These are phyloP conservation scores for Thumatha senex DNA, from an alignment of 2,888 invertebrate genomes.

Conservation along the genomic window DNA sequence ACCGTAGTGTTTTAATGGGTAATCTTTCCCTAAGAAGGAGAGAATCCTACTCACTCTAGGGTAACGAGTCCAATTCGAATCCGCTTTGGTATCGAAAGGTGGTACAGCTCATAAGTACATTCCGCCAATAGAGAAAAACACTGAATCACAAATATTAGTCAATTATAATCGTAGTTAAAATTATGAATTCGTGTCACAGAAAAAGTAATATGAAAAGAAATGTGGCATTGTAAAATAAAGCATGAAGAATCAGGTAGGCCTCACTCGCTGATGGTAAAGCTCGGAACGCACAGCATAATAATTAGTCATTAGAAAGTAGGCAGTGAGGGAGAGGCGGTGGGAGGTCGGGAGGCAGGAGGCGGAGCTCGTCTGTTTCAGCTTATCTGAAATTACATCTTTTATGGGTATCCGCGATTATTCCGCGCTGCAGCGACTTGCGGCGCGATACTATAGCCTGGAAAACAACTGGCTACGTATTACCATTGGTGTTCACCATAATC, in stretches of 20 bases:
- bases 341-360: slow-evolving; percentile 59
- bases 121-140: too few species aligned
- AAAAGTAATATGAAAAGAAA: too few species aligned
- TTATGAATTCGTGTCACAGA: too few species aligned
- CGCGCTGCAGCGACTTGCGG: slow-evolving; percentile 81
- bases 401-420: slow-evolving; percentile 84
- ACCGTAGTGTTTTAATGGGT: too few species aligned
- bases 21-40: too few species aligned
- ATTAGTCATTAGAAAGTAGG: slow-evolving; percentile 84
- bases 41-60: too few species aligned
- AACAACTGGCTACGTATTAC: slow-evolving; percentile 71
- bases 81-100: too few species aligned
- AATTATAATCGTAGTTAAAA: too few species aligned
- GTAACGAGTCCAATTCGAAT: too few species aligned
- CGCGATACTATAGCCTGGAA: slow-evolving; percentile 76
- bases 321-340: slow-evolving; percentile 61
- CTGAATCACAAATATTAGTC: too few species aligned
- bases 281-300: slow-evolving; percentile 83
- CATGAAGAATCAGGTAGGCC: slow-evolving; percentile 59
- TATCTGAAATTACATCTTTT: slow-evolving; percentile 84
- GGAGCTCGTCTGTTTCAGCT: slow-evolving; percentile 83
- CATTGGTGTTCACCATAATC: slow-evolving; percentile 78
- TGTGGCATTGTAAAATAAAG: too few species aligned
- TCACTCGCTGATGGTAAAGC: slow-evolving; percentile 72
- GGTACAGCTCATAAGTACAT: too few species aligned